Evolutionary conservation across 1,140 invertebrate genomes (phyloP), one percentile per base, ranked within the genome.

Genomic region (Anagrus nilaparvatae): DNA sequence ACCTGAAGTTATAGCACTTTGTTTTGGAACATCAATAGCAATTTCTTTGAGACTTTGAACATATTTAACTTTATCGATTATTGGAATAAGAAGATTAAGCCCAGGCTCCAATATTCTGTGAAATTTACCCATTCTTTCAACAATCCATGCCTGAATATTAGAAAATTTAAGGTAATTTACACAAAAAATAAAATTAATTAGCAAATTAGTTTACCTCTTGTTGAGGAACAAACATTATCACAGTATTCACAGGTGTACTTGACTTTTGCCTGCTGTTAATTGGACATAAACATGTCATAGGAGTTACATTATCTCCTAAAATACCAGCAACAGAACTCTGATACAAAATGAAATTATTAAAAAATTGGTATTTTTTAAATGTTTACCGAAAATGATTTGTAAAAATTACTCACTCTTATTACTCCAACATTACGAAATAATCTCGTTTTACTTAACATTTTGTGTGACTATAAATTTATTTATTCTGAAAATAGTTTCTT

Each of bases 31-130:
- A 73, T 99, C 95, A 55, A 99, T 98, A 0, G 95, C 93, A 47
- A 99, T 91, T 88, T 99, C 97, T 67, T 99, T 99, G 6, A 99
- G 69, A 71, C 87, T 94, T 67, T 99, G 97, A 14, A 99, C 94
- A 75, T 99, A 99, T 71, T 87, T 95, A 7, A 99, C 83, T 65
- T 74, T 78, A 68, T 99, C 96, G 34, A 97, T 65, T 48, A 99
- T 65, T 5, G 97, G 97, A 46, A 96, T 73, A 9, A 98, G 66
- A 43, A 98, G 56, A 63, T 99, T 99, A 4, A 99, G 69, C 6
- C 97, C 97, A 27, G 95, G 95, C 33, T 96, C 82, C 21, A 98
- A 65, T 46, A 96, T 88, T 67, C 84, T 77, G 59, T 90, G 75
- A 70, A 93, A 99, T 70, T 88, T 93, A 36, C 97, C 97, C 93